Conservation (phyloP, 2,113 vertebrate species). For the Anhinga anhinga region DNA sequence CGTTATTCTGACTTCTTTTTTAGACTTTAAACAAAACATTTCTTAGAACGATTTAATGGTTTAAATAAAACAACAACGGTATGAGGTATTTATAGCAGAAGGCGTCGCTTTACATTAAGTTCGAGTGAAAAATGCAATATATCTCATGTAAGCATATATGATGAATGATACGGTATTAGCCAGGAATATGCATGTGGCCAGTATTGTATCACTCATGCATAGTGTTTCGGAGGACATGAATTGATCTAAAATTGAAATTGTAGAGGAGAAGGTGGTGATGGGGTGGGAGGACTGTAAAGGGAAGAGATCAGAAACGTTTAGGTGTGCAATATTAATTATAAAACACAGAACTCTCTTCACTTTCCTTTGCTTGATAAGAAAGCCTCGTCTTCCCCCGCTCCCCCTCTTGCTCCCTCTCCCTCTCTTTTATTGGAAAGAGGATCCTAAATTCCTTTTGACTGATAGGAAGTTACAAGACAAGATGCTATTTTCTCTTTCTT, state of each 20-base stretch:
- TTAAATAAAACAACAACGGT: not conserved
- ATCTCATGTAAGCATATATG: not conserved
- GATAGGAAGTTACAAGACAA: slow-evolving; percentile 74
- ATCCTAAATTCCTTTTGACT: slow-evolving; percentile 74
- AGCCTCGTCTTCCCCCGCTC: not conserved
- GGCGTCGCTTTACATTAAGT: accelerated
- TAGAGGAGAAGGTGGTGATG: slow-evolving; percentile 9
- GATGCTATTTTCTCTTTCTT: slow-evolving; percentile 80
- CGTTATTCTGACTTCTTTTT: not conserved
- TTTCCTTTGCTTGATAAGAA: slow-evolving; percentile 21
- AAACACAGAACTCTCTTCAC: slow-evolving; percentile 50
- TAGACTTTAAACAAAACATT: not conserved
- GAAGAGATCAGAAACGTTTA: slow-evolving; percentile 20
- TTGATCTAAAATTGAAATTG: not conserved
- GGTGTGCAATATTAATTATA: slow-evolving; percentile 63
- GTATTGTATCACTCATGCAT: not conserved
- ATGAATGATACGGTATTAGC: not conserved
- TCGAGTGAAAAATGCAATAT: not conserved
- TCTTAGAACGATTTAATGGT: not conserved
- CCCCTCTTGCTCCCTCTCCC: not conserved
- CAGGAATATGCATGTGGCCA: not conserved
- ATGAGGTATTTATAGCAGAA: not conserved
- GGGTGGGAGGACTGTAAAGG: not conserved
- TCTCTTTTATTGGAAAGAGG: slow-evolving; percentile 55
- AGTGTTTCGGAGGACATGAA: not conserved